Evolutionary conservation across 53 echinoderm and acorn worm species (phyloP).

Genomic region (Antedon mediterranea): DNA sequence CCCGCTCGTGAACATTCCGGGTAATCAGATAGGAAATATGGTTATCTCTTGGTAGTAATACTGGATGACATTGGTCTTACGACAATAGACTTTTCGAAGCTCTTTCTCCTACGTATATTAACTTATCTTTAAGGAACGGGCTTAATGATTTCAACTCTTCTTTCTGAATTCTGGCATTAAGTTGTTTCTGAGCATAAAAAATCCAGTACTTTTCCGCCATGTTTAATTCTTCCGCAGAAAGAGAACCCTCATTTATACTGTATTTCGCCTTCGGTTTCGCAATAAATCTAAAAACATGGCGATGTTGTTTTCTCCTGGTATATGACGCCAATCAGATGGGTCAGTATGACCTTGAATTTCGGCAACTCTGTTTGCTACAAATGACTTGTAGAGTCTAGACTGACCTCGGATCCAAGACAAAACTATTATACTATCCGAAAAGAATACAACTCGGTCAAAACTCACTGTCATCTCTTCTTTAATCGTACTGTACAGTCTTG

Average conservation of each 20-base stretch:
- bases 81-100: neutral
- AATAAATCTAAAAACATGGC: constrained; percentile 37
- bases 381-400: constrained; percentile 17
- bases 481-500: constrained; percentile 18
- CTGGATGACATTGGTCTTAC: neutral
- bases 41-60: constrained; percentile 14
- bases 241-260: neutral
- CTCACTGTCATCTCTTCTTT: constrained; percentile 12
- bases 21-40: constrained; percentile 23
- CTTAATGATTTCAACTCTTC: constrained; percentile 1
- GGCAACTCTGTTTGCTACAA: constrained; percentile 14
- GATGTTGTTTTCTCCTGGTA: constrained; percentile 11
- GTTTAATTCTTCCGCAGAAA: neutral
- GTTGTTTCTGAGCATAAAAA: neutral
- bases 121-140: neutral
- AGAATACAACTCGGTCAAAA: constrained; percentile 16
- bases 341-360: constrained; percentile 15
- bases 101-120: constrained; percentile 7
- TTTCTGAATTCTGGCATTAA: neutral
- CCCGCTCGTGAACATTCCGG: constrained; percentile 13
- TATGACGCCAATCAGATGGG: constrained; percentile 15
- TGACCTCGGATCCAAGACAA: constrained; percentile 18
- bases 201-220: neutral
- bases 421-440: constrained; percentile 16
- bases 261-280: constrained; percentile 19